Evolutionary conservation across 2,113 vertebrate species (phyloP), one percentile per base, ranked within the genome.

Genomic region (Larimichthys crocea): DNA sequence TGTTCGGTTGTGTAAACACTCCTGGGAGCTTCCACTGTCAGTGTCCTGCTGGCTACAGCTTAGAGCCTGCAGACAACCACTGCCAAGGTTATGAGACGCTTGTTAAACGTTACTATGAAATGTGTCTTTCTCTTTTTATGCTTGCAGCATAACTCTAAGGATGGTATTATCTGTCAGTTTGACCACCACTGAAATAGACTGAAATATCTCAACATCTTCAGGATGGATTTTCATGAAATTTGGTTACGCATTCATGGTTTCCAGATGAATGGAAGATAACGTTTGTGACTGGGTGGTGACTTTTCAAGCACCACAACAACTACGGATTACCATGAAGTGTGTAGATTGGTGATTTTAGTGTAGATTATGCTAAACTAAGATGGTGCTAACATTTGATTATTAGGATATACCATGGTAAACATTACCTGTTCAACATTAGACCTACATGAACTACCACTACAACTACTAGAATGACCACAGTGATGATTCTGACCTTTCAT

Each of bases 1-100:
- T 76, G 52, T 92, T 91, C 40, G 92, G 89, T 16, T 93, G 92
- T 40, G 73, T 89, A 24, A 93, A 94, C 80, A 86, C 81, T 3
- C 80, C 79, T 1, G 93, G 92, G 48, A 92, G 88, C 68, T 91
- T 90, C 74, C 57, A 53, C 55, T 94, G 93, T 61, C 81, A 70
- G 44, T 92, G 90, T 86, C 89, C 91, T 40, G 15, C 50, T 19
- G 93, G 92, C 44, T 89, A 92, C 82, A 79, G 40, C 8, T 66
- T 85, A 29, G 84, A 56, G n/a, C 46, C 71, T 40, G 50, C 56
- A 46, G 74, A 86, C 22, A 59, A 67, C 31, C 82, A 84, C 48
- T 93, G 91, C 31, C 63, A 73, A 85, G 91, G 92, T 93, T 20
- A 61, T 83, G 3, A 12, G 20, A 35, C 29, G 66, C 69, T 53